Evolutionary conservation across 2,888 invertebrate genomes (phyloP).

Genomic region (Netelia inedita): DNA sequence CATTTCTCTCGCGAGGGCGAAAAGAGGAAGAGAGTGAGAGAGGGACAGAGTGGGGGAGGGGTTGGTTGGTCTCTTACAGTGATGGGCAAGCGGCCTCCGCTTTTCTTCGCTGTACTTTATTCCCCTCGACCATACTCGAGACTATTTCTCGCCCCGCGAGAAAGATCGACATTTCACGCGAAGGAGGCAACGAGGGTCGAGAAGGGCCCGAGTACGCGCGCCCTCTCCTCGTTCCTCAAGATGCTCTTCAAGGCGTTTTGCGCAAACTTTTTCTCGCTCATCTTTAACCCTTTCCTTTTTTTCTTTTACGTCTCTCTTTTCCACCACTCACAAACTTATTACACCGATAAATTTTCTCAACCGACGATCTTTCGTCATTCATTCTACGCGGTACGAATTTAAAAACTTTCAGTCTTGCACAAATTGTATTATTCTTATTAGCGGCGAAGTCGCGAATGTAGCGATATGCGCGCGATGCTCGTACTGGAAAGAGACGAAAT

Average conservation of each 20-base stretch:
- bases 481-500: conserved; percentile 19
- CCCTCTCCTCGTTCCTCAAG: conserved; percentile 2
- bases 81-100: conserved; percentile 16
- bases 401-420: conserved; percentile 23
- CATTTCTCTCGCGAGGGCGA: conserved; percentile 16
- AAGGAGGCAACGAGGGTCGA: conserved; percentile 36
- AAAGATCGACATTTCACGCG: conserved; percentile 63
- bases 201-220: conserved; percentile 8
- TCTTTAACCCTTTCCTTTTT: not conserved
- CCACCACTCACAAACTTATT: conserved; percentile 36
- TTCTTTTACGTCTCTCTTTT: not conserved
- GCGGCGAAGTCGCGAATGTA: not conserved
- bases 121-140: conserved; percentile 53
- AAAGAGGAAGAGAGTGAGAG: no score
- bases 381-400: not conserved
- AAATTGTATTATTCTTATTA: conserved; percentile 47
- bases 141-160: conserved; percentile 49
- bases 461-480: not conserved
- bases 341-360: conserved; percentile 40
- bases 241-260: not conserved
- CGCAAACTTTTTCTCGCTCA: not conserved
- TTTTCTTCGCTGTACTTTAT: conserved; percentile 45
- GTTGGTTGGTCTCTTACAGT: conserved; percentile 26
- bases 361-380: conserved; percentile 33
- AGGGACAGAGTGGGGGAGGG: no score